Conservation (phyloP, 2,113 vertebrate species). For the Crocuta crocuta region DNA sequence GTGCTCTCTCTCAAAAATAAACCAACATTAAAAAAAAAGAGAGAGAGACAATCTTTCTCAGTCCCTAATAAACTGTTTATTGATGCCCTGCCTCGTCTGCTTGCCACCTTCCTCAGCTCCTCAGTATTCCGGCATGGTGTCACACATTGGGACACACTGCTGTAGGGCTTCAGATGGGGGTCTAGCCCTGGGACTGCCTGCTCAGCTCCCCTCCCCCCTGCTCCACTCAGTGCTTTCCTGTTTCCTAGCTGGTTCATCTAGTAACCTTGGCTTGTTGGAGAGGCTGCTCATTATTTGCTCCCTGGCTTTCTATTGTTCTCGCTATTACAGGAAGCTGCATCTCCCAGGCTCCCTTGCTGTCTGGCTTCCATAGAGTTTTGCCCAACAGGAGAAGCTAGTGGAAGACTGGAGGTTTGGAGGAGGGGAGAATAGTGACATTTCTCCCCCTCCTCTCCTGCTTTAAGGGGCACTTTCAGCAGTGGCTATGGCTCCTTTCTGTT, state of each 20-base stretch:
- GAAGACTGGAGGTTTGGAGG: fast-evolving
- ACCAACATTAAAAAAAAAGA: no score
- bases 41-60: not conserved
- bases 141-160: not conserved
- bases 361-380: not conserved
- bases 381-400: not conserved
- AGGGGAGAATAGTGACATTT: fast-evolving
- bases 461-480: not conserved
- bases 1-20: no score
- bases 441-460: not conserved
- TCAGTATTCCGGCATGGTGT: fast-evolving
- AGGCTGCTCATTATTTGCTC: not conserved
- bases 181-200: no score
- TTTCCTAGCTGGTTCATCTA: not conserved
- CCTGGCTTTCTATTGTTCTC: not conserved
- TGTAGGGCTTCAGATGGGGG: not conserved
- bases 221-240: no score
- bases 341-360: not conserved
- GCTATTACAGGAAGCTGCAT: fast-evolving
- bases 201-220: no score
- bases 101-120: not conserved
- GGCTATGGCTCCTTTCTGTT: not conserved
- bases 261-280: not conserved
- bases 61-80: not conserved
- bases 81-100: not conserved